These are phyloP conservation scores for Ptychochromis oligacanthus DNA, from an alignment of 2,113 vertebrate species.

Conservation along the genomic window DNA sequence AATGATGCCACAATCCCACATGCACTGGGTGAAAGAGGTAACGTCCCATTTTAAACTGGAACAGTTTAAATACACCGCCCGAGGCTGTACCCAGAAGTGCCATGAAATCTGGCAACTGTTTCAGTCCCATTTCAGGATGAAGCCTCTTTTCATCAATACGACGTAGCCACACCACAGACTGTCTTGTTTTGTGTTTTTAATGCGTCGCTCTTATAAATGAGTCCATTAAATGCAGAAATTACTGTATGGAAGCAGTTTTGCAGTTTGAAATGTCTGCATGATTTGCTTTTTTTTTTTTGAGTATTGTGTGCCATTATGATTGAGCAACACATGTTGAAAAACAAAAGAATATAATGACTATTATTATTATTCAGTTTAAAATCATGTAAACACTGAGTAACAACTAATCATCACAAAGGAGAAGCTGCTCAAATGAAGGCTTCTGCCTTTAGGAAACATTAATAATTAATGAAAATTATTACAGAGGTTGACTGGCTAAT, in stretches of 20 bases:
- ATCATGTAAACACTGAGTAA: not conserved
- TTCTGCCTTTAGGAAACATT: not conserved
- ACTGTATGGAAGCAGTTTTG: not conserved
- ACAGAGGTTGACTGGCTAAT: not conserved
- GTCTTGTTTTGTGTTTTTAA: not conserved
- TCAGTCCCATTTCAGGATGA: not conserved
- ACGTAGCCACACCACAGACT: not conserved
- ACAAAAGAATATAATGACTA: too few relatives aligned
- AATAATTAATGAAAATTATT: not conserved
- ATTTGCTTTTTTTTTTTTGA: not conserved
- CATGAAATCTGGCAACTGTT: not conserved
- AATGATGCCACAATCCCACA: not conserved
- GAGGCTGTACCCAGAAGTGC: not conserved
- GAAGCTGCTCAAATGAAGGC: not conserved
- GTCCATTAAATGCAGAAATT: not conserved
- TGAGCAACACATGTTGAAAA: too few relatives aligned
- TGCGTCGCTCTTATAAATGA: not conserved
- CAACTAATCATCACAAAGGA: not conserved
- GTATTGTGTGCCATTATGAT: not conserved
- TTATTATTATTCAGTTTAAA: not conserved
- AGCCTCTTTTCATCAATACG: not conserved
- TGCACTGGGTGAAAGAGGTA: not conserved
- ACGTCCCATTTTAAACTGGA: conserved; percentile 13
- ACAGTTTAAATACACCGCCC: not conserved
- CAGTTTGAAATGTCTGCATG: not conserved